Percentiles rank a stretch among this genome's conserved stretches.
phyloP scores from a whole-genome alignment of 2,797 vertebrate genomes.

The Syndactyla subalaris region DNA sequence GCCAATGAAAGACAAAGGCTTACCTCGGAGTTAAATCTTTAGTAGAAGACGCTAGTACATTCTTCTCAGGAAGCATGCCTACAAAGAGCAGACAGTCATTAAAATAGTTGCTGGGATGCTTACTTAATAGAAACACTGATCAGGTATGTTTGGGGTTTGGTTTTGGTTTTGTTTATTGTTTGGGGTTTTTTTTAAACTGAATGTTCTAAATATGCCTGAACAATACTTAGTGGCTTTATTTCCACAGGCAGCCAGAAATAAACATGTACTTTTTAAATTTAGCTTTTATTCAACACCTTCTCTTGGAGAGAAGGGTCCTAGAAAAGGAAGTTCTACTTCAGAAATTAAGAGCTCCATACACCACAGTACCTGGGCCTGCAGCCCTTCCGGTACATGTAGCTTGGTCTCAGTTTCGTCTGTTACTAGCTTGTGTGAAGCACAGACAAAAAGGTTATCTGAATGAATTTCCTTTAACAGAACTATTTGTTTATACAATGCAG shows the following conservation, averaged over 20 bases:
- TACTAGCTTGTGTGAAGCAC: background rate
- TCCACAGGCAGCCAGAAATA: background rate
- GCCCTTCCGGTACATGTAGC: background rate
- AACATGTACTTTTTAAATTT: background rate
- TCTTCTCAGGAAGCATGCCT: conserved; percentile 72
- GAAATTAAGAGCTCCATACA: background rate
- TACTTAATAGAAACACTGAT: background rate
- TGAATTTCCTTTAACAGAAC: background rate
- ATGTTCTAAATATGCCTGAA: background rate
- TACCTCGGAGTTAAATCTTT: conserved; percentile 76
- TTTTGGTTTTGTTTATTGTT: background rate
- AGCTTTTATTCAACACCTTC: background rate
- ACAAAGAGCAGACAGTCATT: background rate
- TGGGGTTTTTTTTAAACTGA: background rate
- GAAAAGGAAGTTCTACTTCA: background rate
- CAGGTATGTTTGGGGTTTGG: background rate
- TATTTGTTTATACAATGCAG: background rate
- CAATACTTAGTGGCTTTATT: background rate
- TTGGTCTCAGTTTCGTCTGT: background rate
- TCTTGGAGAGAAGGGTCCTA: background rate
- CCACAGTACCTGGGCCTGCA: background rate
- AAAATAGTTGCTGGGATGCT: background rate
- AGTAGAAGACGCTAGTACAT: conserved; percentile 4
- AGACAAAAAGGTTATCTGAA: background rate
- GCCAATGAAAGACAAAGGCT: background rate